Evolutionary conservation across 2,888 invertebrate species (phyloP).

Genomic region (Drosophila falleni): DNA sequence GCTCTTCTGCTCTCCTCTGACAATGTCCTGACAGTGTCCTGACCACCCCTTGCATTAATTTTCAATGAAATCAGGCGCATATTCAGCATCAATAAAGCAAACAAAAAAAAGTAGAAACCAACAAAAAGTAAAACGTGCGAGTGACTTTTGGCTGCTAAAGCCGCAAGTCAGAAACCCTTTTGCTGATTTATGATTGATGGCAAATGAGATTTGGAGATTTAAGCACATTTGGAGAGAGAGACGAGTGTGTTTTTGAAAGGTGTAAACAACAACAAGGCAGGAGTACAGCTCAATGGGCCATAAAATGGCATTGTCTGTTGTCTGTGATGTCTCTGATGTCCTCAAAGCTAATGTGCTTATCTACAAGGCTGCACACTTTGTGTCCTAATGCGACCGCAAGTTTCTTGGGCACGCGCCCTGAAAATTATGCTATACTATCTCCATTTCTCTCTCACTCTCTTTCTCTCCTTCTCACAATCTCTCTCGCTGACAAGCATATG

Average conservation of each 20-base stretch:
- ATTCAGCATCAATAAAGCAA: constrained; percentile 53
- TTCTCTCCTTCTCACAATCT: background rate
- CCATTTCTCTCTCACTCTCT: background rate
- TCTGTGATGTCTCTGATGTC: constrained; percentile 52
- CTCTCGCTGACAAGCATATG: constrained; percentile 51
- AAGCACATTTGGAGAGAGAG: constrained; percentile 7
- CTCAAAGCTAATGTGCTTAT: constrained; percentile 82
- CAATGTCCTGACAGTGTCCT: constrained; percentile 17
- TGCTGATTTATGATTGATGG: constrained; percentile 83
- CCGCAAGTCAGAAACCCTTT: constrained; percentile 58
- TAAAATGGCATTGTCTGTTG: constrained; percentile 84
- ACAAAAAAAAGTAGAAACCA: constrained; percentile 14
- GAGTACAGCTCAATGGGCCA: constrained; percentile 84
- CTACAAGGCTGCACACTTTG: constrained; percentile 84
- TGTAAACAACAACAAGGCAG: constrained; percentile 74
- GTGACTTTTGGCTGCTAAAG: constrained; percentile 79
- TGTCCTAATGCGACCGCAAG: constrained; percentile 82
- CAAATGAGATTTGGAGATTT: constrained; percentile 53
- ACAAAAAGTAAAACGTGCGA: constrained; percentile 65
- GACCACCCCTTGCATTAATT: constrained; percentile 75
- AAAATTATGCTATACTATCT: constrained; percentile 32
- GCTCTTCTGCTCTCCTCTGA: constrained; percentile 3
- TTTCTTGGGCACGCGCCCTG: constrained; percentile 70
- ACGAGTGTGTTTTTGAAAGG: constrained; percentile 78
- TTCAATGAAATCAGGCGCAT: constrained; percentile 78